Evolutionary conservation across 2,888 invertebrate species (phyloP).

Genomic region (Lampropteryx suffumata): DNA sequence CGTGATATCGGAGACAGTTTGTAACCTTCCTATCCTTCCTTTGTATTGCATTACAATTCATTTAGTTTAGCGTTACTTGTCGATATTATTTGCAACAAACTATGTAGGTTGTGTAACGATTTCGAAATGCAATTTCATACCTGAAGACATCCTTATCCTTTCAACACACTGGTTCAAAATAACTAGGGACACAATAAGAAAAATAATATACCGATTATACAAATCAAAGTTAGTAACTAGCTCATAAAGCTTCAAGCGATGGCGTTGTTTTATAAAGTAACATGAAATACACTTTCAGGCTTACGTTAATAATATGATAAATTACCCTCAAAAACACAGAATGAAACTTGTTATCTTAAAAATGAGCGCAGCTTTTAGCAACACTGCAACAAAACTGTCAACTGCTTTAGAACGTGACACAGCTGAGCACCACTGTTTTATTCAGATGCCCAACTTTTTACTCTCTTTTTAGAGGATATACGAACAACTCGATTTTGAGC

Average conservation of each 20-base stretch:
- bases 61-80: too few species aligned
- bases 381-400: slow-evolving; percentile 22
- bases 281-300: too few species aligned
- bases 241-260: too few species aligned
- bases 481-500: slow-evolving; percentile 1
- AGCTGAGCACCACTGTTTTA: slow-evolving; percentile 23
- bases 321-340: too few species aligned
- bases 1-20: slow-evolving; percentile 40
- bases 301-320: too few species aligned
- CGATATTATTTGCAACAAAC: too few species aligned
- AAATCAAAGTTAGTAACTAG: too few species aligned
- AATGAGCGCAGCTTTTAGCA: slow-evolving; percentile 17
- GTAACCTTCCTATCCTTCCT: not conserved
- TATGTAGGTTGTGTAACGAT: not conserved
- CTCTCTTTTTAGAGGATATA: slow-evolving; percentile 3
- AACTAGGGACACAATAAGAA: too few species aligned
- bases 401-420: slow-evolving; percentile 19
- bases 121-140: not conserved
- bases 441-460: slow-evolving; percentile 22
- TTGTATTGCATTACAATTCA: not conserved
- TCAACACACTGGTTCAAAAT: too few species aligned
- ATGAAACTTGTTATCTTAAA: not conserved
- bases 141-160: too few species aligned
- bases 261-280: not conserved
- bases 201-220: too few species aligned